Evolutionary conservation across 1,140 invertebrate genomes (phyloP).

Genomic region (Leptonema lineaticorne): DNA sequence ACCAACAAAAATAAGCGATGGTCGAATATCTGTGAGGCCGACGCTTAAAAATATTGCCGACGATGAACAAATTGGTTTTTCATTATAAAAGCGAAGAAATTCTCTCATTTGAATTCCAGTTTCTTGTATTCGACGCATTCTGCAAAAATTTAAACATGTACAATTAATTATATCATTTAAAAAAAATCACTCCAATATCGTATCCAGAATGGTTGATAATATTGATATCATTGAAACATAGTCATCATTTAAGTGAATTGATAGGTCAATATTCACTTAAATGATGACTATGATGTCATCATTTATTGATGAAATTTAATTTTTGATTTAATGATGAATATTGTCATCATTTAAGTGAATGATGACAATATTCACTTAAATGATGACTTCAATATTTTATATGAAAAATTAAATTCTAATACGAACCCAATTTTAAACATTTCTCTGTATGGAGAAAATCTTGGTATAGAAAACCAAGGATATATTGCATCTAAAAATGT

Average conservation of each 20-base stretch:
- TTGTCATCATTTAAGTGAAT: background rate
- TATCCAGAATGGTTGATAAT: too few species aligned
- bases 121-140: conserved; percentile 60
- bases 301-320: too few species aligned
- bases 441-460: conserved; percentile 62
- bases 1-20: conserved; percentile 50
- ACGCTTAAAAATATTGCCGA: conserved; percentile 60
- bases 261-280: too few species aligned
- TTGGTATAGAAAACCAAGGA: conserved; percentile 61
- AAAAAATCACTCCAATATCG: too few species aligned
- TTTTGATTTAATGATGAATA: background rate
- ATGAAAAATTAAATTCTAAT: conserved; percentile 14
- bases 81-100: conserved; percentile 58
- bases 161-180: background rate
- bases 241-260: too few species aligned
- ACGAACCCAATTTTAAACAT: conserved; percentile 63
- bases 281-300: too few species aligned
- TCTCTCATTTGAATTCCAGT: conserved; percentile 61
- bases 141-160: conserved; percentile 41
- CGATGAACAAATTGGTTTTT: conserved; percentile 59
- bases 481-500: conserved; percentile 60
- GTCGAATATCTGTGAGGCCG: conserved; percentile 58
- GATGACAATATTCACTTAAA: background rate
- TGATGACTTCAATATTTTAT: conserved; percentile 19
- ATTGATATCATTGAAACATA: too few species aligned